Conservation (phyloP, 2,888 invertebrate species). For the Silvanus unidentatus region DNA sequence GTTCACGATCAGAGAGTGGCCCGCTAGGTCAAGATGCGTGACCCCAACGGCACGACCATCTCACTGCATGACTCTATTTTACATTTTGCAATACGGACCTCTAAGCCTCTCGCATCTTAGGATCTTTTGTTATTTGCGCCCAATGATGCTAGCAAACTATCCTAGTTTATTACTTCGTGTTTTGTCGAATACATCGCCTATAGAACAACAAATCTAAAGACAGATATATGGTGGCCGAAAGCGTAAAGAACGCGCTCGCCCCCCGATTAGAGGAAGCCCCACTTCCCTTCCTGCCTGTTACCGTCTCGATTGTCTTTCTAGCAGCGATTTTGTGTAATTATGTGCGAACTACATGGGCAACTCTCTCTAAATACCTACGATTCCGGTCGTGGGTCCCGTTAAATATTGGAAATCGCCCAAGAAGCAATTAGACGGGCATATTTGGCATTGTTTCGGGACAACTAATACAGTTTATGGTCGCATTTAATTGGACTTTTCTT, state of each 20-base stretch:
- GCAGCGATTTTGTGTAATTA: no score
- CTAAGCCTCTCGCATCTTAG: not conserved
- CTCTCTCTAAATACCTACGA: no score
- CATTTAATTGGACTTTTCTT: no score
- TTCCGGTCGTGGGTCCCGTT: no score
- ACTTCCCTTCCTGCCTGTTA: no score
- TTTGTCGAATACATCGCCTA: not conserved
- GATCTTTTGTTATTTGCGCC: constrained; percentile 5
- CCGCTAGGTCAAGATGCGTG: constrained; percentile 4
- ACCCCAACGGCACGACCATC: constrained; percentile 2
- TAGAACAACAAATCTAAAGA: not conserved
- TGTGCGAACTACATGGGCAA: no score
- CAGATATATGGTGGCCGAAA: not conserved
- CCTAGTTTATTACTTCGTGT: constrained; percentile 6
- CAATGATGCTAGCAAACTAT: not conserved
- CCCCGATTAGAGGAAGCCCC: no score
- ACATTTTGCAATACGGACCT: not conserved
- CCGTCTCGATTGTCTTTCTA: no score
- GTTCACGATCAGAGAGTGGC: constrained; percentile 3
- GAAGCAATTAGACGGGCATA: no score
- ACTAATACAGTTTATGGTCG: no score
- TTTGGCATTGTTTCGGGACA: no score
- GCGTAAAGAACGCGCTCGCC: not conserved
- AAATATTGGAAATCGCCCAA: no score
- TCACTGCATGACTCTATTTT: constrained; percentile 6